These are phyloP conservation scores for Eufriesea mexicana DNA, from an alignment of 1,140 invertebrate species.

Conservation along the genomic window DNA sequence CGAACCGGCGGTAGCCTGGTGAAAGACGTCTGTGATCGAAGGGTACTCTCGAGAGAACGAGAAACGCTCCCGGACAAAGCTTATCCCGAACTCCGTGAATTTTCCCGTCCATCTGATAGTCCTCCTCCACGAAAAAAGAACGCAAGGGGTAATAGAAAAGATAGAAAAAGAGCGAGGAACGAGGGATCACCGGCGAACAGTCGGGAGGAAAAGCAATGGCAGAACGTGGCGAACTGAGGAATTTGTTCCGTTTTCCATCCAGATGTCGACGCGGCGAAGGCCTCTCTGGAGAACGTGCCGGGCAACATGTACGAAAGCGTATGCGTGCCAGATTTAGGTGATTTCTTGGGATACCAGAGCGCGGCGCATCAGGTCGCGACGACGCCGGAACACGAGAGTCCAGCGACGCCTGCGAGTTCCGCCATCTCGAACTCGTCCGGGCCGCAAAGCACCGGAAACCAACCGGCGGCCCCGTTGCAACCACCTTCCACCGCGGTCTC, in stretches of 20 bases:
- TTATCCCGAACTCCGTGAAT: too few species aligned
- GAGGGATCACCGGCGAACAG: neutral
- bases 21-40: too few species aligned
- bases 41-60: too few species aligned
- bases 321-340: slow-evolving; percentile 89
- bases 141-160: neutral
- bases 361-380: slow-evolving; percentile 75
- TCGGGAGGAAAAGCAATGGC: neutral
- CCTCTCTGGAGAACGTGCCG: slow-evolving; percentile 85
- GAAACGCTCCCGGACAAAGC: too few species aligned
- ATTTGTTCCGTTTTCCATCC: slow-evolving; percentile 74
- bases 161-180: neutral
- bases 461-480: slow-evolving; percentile 60
- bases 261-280: slow-evolving; percentile 88
- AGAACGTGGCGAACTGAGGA: slow-evolving; percentile 46
- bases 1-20: too few species aligned
- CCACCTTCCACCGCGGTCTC: slow-evolving; percentile 60
- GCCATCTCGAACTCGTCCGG: slow-evolving; percentile 75
- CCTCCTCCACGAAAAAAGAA: too few species aligned
- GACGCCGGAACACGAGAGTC: slow-evolving; percentile 79
- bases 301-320: slow-evolving; percentile 89
- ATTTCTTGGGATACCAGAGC: slow-evolving; percentile 85
- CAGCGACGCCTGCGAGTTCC: slow-evolving; percentile 77
- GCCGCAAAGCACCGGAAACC: slow-evolving; percentile 56
- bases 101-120: too few species aligned